Conservation (phyloP, 2,113 vertebrate genomes). For the Gallinago jamesoni region DNA sequence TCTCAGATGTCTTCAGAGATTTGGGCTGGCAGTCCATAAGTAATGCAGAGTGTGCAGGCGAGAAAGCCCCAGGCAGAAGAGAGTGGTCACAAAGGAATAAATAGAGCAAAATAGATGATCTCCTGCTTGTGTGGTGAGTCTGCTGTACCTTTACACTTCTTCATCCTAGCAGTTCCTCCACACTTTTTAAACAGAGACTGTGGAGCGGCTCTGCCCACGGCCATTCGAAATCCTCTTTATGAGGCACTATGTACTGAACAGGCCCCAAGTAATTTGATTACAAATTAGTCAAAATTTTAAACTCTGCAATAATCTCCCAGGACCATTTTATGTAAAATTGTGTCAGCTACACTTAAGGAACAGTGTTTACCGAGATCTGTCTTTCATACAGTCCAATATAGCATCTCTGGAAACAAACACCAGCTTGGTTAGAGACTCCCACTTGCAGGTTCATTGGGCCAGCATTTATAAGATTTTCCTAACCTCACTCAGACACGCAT, state of each 20-base stretch:
- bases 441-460: not conserved
- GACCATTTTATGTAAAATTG: not conserved
- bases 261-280: not conserved
- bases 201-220: not conserved
- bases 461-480: not conserved
- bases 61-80: conserved; percentile 26
- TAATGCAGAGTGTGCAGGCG: not conserved
- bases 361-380: not conserved
- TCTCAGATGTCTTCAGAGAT: not conserved
- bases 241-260: not conserved
- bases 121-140: not conserved
- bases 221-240: not conserved
- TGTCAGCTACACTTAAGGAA: not conserved
- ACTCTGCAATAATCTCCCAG: not conserved
- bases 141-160: not conserved
- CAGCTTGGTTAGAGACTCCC: not conserved
- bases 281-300: not conserved
- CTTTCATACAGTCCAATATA: not conserved
- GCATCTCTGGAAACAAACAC: not conserved
- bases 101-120: conserved; percentile 45
- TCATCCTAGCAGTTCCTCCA: not conserved
- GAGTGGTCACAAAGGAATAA: conserved; percentile 46
- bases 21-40: conserved; percentile 12
- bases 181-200: not conserved
- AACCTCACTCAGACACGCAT: not conserved